These are phyloP conservation scores for Mastigias papua DNA, from an alignment of 30 jellyfish, hydroid and myxozoan species.

Conservation along the genomic window DNA sequence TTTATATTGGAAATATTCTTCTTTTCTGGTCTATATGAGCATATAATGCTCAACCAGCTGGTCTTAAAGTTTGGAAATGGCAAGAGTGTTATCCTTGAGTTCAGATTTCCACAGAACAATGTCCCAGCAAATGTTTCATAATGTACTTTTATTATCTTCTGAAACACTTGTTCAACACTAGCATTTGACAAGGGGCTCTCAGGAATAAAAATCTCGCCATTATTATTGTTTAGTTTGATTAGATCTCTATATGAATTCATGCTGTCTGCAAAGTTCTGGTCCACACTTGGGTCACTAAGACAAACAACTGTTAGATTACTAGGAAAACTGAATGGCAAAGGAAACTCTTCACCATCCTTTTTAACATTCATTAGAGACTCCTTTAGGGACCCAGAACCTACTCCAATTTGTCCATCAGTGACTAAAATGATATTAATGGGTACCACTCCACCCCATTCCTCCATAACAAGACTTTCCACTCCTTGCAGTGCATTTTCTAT, in stretches of 20 bases:
- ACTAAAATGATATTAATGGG: constrained; percentile 87
- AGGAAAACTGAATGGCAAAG: constrained; percentile 90
- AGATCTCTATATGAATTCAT: constrained; percentile 70
- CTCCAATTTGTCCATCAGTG: constrained; percentile 88
- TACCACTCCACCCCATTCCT: constrained; percentile 89
- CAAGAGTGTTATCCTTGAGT: constrained; percentile 78
- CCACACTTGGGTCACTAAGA: constrained; percentile 47
- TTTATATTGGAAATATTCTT: constrained; percentile 27
- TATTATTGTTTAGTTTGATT: constrained; percentile 56
- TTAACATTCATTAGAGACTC: constrained; percentile 49
- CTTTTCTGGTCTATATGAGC: constrained; percentile 64
- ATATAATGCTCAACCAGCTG: constrained; percentile 66
- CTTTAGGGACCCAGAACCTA: constrained; percentile 83
- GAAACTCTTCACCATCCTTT: constrained; percentile 48
- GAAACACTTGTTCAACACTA: constrained; percentile 66
- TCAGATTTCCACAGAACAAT: constrained; percentile 81
- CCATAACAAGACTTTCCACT: constrained; percentile 87
- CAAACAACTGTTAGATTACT: constrained; percentile 77
- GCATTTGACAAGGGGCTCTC: constrained; percentile 64
- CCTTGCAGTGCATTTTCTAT: constrained; percentile 91
- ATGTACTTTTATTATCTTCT: constrained; percentile 59
- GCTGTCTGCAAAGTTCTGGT: constrained; percentile 54
- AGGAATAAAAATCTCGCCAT: constrained; percentile 86
- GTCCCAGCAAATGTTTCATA: constrained; percentile 78
- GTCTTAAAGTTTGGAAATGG: constrained; percentile 86